Percentiles rank a stretch among this genome's conserved stretches.
phyloP scores from a whole-genome alignment of 2,888 invertebrate genomes.

The Omphaloscelis lunosa region DNA sequence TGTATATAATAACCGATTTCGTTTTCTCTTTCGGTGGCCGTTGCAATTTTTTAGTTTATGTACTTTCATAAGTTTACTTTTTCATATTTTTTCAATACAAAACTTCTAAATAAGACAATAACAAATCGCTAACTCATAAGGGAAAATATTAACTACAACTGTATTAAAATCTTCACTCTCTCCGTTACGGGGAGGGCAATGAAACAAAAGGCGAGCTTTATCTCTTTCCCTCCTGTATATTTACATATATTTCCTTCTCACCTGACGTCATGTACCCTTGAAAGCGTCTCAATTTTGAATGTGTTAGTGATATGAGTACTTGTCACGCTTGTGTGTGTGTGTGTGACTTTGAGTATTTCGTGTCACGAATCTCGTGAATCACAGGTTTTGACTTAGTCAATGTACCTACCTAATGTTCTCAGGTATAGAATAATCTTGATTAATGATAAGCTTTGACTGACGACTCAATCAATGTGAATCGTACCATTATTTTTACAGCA shows the following conservation, averaged over 20 bases:
- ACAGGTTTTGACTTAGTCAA: slow-evolving; percentile 54
- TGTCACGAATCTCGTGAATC: slow-evolving; percentile 72
- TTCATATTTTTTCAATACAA: background rate
- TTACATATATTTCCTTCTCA: slow-evolving; percentile 80
- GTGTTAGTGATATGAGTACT: slow-evolving; percentile 81
- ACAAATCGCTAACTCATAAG: slow-evolving; percentile 65
- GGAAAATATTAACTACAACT: slow-evolving; percentile 85
- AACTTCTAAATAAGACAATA: slow-evolving; percentile 34
- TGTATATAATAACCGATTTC: background rate
- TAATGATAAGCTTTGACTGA: slow-evolving; percentile 37
- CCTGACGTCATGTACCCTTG: slow-evolving; percentile 83
- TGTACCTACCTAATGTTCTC: slow-evolving; percentile 37
- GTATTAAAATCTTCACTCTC: slow-evolving; percentile 86
- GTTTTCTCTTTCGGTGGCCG: background rate
- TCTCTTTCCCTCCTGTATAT: slow-evolving; percentile 76
- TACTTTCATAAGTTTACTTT: too few species aligned
- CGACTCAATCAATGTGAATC: slow-evolving; percentile 40
- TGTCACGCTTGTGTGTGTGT: slow-evolving; percentile 71
- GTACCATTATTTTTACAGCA: slow-evolving; percentile 14
- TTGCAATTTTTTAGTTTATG: background rate
- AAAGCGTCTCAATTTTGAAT: slow-evolving; percentile 82
- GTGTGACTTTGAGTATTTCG: slow-evolving; percentile 73
- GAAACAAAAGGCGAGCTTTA: slow-evolving; percentile 86
- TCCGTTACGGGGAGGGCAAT: slow-evolving; percentile 86
- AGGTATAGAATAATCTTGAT: slow-evolving; percentile 31